Percentiles rank a stretch among this genome's conserved stretches.
Conservation (phyloP, 1,140 invertebrate genomes). For the Dinoponera quadriceps region DNA sequence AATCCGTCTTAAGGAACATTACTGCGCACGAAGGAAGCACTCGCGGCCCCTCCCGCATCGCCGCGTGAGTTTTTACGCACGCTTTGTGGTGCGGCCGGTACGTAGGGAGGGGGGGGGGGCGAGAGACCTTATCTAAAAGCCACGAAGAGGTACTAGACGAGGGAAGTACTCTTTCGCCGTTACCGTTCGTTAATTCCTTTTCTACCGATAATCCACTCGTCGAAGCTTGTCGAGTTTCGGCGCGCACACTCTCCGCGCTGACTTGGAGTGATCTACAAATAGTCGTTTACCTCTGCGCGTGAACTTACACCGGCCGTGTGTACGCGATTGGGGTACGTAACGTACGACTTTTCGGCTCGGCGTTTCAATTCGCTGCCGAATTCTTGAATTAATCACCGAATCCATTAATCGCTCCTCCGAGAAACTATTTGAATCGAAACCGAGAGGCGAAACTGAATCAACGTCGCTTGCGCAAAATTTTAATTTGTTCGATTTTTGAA, state of each 20-base stretch:
- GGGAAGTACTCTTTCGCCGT: conserved; percentile 70
- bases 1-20: conserved; percentile 35
- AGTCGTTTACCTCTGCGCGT: conserved; percentile 67
- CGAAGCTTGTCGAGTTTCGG: conserved; percentile 70
- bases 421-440: too few species aligned
- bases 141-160: conserved; percentile 73
- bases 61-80: conserved; percentile 59
- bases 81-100: conserved; percentile 58
- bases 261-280: conserved; percentile 74
- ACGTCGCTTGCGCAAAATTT: too few species aligned
- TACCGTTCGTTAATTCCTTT: conserved; percentile 75
- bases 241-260: background rate
- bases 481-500: too few species aligned
- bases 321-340: conserved; percentile 5
- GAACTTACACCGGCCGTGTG: conserved; percentile 42
- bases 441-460: too few species aligned
- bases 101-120: conserved; percentile 68
- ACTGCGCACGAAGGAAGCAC: conserved; percentile 6
- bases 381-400: too few species aligned
- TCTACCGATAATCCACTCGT: conserved; percentile 74
- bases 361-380: background rate
- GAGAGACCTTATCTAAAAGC: conserved; percentile 74
- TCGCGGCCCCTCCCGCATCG: conserved; percentile 25
- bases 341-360: background rate
- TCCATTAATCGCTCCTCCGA: too few species aligned